phyloP scores from a whole-genome alignment of 2,113 vertebrate species.

The Peromyscus maniculatus region DNA sequence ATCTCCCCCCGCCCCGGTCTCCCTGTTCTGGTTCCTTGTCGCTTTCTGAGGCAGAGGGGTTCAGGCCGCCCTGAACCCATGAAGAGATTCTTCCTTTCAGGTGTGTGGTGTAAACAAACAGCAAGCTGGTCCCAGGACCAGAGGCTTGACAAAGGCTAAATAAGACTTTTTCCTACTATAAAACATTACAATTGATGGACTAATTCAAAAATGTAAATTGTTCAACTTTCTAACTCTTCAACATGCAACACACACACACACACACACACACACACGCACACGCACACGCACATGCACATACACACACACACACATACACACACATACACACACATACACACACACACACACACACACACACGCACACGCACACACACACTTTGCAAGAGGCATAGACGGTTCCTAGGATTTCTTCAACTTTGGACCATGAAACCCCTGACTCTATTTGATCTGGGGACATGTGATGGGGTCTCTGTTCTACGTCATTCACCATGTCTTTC shows the following conservation, averaged over 20 bases:
- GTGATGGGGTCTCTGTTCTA: neutral
- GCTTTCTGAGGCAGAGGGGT: neutral
- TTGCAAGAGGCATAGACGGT: neutral
- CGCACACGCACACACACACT: neutral
- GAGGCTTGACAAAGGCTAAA: neutral
- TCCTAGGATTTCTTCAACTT: slow-evolving; percentile 31
- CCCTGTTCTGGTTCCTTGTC: rapidly evolving
- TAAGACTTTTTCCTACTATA: slow-evolving; percentile 11
- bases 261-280: neutral
- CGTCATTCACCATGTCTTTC: neutral
- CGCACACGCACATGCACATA: neutral
- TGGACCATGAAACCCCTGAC: neutral
- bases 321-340: neutral
- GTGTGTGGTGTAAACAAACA: neutral
- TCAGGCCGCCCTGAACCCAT: neutral
- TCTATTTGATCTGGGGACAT: neutral
- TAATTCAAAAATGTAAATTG: slow-evolving; percentile 1
- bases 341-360: neutral
- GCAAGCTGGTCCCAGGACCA: neutral
- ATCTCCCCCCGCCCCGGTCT: neutral
- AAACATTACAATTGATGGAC: neutral
- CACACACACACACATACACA: neutral
- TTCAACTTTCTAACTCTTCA: slow-evolving; percentile 39
- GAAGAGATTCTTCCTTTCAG: rapidly evolving
- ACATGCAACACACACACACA: neutral